Evolutionary conservation across 2,888 invertebrate species (phyloP).

Genomic region (Cylloceria caligata): DNA sequence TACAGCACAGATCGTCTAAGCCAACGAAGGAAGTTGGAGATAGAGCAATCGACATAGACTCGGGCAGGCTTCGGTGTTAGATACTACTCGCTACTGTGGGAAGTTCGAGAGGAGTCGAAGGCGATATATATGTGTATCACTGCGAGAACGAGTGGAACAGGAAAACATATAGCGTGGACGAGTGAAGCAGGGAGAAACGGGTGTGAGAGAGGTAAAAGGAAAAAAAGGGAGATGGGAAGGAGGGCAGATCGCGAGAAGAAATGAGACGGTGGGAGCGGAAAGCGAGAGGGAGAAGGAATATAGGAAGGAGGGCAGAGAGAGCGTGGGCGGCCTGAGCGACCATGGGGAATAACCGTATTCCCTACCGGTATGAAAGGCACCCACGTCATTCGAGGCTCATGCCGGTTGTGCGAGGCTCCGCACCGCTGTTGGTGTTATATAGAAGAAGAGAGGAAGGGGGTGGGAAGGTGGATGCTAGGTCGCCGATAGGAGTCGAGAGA

Average conservation of each 20-base stretch:
- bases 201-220: slow-evolving; percentile 8
- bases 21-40: slow-evolving; percentile 23
- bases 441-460: not conserved
- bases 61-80: not conserved
- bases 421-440: slow-evolving; percentile 32
- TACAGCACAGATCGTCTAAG: not conserved
- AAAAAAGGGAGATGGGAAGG: slow-evolving; percentile 5
- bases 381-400: slow-evolving; percentile 66
- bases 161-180: slow-evolving; percentile 29
- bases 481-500: slow-evolving; percentile 43
- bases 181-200: slow-evolving; percentile 22
- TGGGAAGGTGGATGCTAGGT: slow-evolving; percentile 34
- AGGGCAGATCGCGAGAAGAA: slow-evolving; percentile 33
- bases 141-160: not conserved
- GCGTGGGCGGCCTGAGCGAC: slow-evolving; percentile 65
- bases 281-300: slow-evolving; percentile 50
- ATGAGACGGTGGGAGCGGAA: slow-evolving; percentile 42
- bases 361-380: slow-evolving; percentile 68
- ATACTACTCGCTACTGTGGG: not conserved
- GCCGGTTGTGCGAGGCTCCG: slow-evolving; percentile 35
- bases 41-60: slow-evolving; percentile 3
- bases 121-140: not conserved
- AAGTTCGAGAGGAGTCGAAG: slow-evolving; percentile 12
- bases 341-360: slow-evolving; percentile 70
- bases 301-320: slow-evolving; percentile 48